Evolutionary conservation across 2,888 invertebrate species (phyloP).

Genomic region (Abrostola tripartita): DNA sequence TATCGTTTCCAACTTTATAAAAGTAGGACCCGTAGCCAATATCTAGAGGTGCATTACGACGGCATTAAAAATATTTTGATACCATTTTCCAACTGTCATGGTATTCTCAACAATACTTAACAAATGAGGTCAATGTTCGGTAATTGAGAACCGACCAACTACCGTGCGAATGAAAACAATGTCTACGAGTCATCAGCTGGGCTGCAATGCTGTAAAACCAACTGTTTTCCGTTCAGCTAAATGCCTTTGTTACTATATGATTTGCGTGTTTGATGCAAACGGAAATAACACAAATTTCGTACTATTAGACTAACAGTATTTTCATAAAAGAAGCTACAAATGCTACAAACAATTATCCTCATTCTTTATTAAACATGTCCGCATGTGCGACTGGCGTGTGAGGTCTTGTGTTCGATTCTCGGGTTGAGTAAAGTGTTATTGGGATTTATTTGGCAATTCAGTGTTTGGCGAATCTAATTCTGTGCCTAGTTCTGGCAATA

Average conservation of each 20-base stretch:
- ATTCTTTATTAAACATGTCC: too few species aligned
- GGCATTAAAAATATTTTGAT: neutral
- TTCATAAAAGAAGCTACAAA: neutral
- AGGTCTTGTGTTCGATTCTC: too few species aligned
- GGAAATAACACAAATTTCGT: constrained; percentile 4
- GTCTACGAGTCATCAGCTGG: neutral
- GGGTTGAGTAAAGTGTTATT: too few species aligned
- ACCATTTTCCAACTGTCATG: neutral
- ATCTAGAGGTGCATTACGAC: neutral
- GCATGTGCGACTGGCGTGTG: too few species aligned
- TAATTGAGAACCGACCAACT: constrained; percentile 1
- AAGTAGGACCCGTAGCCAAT: neutral
- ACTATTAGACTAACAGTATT: neutral
- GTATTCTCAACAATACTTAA: neutral
- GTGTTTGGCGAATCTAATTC: too few species aligned
- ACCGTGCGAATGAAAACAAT: constrained; percentile 6
- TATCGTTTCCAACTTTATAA: too few species aligned
- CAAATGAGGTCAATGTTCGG: neutral
- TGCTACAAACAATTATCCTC: neutral
- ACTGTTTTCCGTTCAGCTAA: neutral
- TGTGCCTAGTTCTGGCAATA: too few species aligned
- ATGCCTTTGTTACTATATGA: constrained; percentile 3
- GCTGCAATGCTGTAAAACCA: constrained; percentile 1
- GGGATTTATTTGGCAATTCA: too few species aligned
- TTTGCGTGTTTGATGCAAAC: neutral